Percentiles rank a stretch among this genome's conserved stretches.
Evolutionary conservation across 1,140 invertebrate species (phyloP).

Genomic region (Aethina tumida): DNA sequence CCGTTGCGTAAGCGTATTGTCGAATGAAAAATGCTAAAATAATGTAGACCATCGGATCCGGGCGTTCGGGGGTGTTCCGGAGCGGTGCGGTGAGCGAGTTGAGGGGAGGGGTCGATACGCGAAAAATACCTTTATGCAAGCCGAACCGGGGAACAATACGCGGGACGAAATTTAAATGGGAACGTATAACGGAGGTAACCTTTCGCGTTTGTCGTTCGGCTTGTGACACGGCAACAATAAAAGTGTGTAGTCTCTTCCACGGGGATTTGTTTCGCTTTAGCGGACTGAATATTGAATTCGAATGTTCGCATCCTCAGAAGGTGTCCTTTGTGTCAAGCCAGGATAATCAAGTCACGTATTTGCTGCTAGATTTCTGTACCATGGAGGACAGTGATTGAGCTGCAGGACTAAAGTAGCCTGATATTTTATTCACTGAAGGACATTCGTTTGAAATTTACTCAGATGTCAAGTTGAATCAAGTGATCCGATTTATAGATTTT

Average conservation of each 20-base stretch:
- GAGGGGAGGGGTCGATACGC: no score
- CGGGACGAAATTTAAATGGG: no score
- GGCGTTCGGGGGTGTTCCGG: no score
- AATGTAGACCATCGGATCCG: no score
- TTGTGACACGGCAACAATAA: no score
- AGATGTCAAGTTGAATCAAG: conserved; percentile 22
- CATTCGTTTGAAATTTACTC: conserved; percentile 24
- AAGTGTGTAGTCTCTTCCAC: conserved; percentile 10
- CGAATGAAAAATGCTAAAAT: no score
- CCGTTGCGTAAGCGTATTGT: no score
- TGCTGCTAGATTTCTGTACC: conserved; percentile 20
- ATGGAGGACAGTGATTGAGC: conserved; percentile 27
- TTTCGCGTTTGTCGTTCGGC: no score
- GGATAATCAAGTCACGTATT: conserved; percentile 25
- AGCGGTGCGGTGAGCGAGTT: no score
- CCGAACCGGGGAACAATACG: no score
- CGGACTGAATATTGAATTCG: conserved; percentile 18
- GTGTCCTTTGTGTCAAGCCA: conserved; percentile 17
- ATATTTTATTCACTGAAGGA: conserved; percentile 28
- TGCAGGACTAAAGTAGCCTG: conserved; percentile 21
- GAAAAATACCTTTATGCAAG: no score
- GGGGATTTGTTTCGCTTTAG: conserved; percentile 16
- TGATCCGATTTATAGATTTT: conserved; percentile 20
- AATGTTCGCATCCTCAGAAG: conserved; percentile 13
- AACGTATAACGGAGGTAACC: no score